Base-by-base conservation (phyloP, 2,888 invertebrate genomes). In the Ichneumon xanthorius region DNA sequence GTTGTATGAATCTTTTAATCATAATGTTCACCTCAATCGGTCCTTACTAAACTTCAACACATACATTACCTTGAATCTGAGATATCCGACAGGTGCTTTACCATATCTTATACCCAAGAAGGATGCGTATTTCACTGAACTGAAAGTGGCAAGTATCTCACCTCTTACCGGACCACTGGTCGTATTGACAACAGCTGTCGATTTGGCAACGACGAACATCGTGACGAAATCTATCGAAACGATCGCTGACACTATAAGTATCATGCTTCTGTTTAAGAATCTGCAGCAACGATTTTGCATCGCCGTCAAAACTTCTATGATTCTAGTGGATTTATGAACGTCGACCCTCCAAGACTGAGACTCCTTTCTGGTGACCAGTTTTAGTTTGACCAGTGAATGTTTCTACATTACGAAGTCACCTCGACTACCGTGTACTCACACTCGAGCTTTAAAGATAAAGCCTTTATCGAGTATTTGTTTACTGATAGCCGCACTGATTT, bases 71-170 rank as follows among this genome's bases (percentile, higher is more conserved):
- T 88, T 88, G 63, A 91, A 92, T 80, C 92, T 87, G 16, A 89
- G 80, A 16, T 87, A 26, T 16, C 87, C 88, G 7, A 89, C 0
- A 16, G 91, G 90, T 11, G 91, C 87, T 65, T 89, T 82, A 0
- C 88, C 92, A 63, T 89, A 92, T 9, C 89, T 90, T 48, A 92
- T 91, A 7, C 90, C 91, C 76, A 76, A 88, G 40, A 91, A 92
- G 3, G 89, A 61, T 5, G 88, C 84, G 73, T 88, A 91, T 45
- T 63, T 19, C 0, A 48, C 7, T 0, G 63, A 71, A 22, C 16
- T 26, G 14, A 84, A 26, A 2, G 90, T 90, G 2, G 40, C 77
- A 33, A 88, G 81, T 71, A 90, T 58, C 61, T 84, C 80, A 11
- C 91, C 91, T 61, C 82, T 86, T 0, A 91, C 89, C 6, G 86